phyloP scores from a whole-genome alignment of 2,113 vertebrate genomes.

The Anser cygnoides region DNA sequence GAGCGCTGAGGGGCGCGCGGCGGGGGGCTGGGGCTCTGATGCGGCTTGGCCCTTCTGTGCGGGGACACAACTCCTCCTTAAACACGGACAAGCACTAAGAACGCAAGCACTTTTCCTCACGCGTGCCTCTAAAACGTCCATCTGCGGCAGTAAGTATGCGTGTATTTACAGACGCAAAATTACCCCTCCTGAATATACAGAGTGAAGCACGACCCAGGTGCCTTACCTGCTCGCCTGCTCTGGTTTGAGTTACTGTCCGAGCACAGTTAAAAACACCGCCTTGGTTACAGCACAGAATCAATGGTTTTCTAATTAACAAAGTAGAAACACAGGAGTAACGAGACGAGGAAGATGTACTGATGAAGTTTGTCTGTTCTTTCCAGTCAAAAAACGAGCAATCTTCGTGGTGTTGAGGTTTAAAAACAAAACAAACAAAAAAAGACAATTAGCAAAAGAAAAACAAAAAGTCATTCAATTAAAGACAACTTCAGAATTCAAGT shows the following conservation, averaged over 20 bases:
- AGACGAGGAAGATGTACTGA: neutral
- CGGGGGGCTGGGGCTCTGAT: too few relatives aligned
- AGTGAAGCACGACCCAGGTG: neutral
- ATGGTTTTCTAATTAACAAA: neutral
- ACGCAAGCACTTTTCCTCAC: too few relatives aligned
- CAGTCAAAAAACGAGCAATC: neutral
- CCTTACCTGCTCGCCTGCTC: neutral
- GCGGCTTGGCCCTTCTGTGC: too few relatives aligned
- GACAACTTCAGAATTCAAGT: accelerated
- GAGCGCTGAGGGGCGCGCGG: too few relatives aligned
- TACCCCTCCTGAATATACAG: neutral
- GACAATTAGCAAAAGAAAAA: neutral
- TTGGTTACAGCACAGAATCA: neutral
- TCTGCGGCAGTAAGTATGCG: neutral
- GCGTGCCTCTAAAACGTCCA: neutral
- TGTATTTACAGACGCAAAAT: neutral
- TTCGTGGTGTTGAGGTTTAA: neutral
- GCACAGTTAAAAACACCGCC: neutral
- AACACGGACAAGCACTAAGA: too few relatives aligned
- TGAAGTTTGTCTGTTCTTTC: neutral
- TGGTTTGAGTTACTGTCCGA: neutral
- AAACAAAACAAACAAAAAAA: neutral
- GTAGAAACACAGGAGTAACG: neutral
- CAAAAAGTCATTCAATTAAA: neutral
- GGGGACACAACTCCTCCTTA: too few relatives aligned